A percentile compares a stretch with the other conserved stretches of the same genome.
Conservation (phyloP, 1,140 invertebrate species). For the Tetraneura akinire region DNA sequence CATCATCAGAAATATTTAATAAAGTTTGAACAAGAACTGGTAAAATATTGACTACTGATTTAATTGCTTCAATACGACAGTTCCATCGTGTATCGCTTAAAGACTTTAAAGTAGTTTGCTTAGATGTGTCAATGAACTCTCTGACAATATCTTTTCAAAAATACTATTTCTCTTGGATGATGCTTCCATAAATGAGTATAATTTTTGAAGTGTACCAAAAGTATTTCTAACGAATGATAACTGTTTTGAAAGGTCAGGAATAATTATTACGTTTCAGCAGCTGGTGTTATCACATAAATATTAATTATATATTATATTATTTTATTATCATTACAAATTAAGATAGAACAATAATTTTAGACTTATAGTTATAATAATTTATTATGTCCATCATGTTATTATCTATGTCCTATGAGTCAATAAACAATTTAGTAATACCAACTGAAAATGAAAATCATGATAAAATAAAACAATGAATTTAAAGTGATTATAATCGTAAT, state of each 20-base stretch:
- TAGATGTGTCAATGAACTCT: background rate
- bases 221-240: background rate
- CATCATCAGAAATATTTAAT: background rate
- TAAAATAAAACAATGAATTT: no score
- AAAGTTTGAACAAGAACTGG: background rate
- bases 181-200: conserved; percentile 8
- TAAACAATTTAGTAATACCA: no score
- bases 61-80: background rate
- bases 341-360: no score
- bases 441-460: no score
- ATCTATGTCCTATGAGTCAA: no score
- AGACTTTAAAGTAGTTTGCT: conserved; percentile 4
- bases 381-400: no score
- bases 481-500: no score
- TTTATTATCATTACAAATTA: no score
- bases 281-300: no score
- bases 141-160: conserved; percentile 6
- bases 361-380: no score
- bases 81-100: background rate
- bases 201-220: background rate
- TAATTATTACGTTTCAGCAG: no score
- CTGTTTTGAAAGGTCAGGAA: background rate
- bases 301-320: no score
- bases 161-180: conserved; percentile 18
- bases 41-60: background rate